phyloP scores from a whole-genome alignment of 2,888 invertebrate genomes.

The Latrodectus elegans region DNA sequence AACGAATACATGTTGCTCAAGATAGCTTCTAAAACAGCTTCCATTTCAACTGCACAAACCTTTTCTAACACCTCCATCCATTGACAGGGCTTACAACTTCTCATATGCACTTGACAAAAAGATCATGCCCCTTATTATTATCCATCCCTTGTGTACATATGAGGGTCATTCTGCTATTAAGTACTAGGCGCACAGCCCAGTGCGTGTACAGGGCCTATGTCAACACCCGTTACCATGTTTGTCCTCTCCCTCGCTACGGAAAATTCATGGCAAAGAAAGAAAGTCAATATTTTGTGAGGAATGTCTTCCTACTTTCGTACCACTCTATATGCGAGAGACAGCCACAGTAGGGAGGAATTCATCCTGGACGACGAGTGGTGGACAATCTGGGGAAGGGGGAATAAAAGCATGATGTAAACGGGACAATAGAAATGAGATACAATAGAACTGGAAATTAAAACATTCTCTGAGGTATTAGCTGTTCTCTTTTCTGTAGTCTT shows the following conservation, averaged over 20 bases:
- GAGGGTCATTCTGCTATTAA: slow-evolving; percentile 18
- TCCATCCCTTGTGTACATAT: slow-evolving; percentile 8
- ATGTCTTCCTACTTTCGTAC: slow-evolving; percentile 45
- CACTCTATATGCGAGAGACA: slow-evolving; percentile 31
- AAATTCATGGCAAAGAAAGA: slow-evolving; percentile 24
- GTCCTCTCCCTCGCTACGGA: slow-evolving; percentile 27
- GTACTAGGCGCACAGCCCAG: slow-evolving; percentile 10
- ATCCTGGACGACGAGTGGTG: not conserved
- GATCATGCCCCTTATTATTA: slow-evolving; percentile 1
- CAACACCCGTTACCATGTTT: slow-evolving; percentile 43
- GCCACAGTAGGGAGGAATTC: not conserved
- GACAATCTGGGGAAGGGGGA: not conserved
- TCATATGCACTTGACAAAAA: not conserved
- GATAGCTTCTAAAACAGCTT: too few relatives aligned
- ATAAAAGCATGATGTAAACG: not conserved
- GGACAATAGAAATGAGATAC: not conserved
- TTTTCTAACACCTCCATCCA: not conserved
- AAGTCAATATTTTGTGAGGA: slow-evolving; percentile 61
- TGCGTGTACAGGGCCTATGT: slow-evolving; percentile 22
- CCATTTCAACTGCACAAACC: not conserved
- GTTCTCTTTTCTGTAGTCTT: not conserved
- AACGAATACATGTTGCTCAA: too few relatives aligned
- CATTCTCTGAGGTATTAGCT: not conserved
- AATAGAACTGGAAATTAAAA: not conserved
- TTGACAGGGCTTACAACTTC: not conserved